Conservation (phyloP, 2,113 vertebrate species). For the Zootoca vivipara region DNA sequence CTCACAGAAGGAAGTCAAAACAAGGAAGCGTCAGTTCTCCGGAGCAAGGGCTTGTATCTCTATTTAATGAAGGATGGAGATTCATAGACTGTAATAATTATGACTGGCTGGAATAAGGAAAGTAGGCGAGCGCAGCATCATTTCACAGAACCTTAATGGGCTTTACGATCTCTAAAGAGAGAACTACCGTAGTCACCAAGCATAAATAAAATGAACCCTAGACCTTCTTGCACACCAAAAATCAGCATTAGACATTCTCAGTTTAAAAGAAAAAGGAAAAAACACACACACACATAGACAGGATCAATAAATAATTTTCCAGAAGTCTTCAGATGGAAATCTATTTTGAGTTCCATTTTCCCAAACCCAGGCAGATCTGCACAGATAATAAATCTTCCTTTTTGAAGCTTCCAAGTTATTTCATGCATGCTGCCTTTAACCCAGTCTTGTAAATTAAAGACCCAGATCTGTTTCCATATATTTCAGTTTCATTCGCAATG, state of each 20-base stretch:
- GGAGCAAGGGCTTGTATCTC: neutral
- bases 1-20: neutral
- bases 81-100: neutral
- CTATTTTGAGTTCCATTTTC: neutral
- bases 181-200: neutral
- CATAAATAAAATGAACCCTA: neutral
- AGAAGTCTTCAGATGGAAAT: neutral
- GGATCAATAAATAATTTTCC: neutral
- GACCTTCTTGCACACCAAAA: neutral
- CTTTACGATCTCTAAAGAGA: neutral
- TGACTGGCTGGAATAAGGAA: neutral
- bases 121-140: neutral
- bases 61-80: neutral
- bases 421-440: neutral
- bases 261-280: neutral
- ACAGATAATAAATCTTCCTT: neutral
- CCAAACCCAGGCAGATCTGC: neutral
- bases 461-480: neutral
- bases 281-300: neutral
- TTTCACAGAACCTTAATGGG: constrained; percentile 4
- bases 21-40: neutral
- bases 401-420: neutral
- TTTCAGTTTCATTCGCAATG: neutral
- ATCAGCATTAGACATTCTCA: neutral
- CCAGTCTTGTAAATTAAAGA: neutral